Evolutionary conservation across 2,888 invertebrate species (phyloP), one percentile per base, ranked within the genome.

Genomic region (Pyrrhosoma nymphula): DNA sequence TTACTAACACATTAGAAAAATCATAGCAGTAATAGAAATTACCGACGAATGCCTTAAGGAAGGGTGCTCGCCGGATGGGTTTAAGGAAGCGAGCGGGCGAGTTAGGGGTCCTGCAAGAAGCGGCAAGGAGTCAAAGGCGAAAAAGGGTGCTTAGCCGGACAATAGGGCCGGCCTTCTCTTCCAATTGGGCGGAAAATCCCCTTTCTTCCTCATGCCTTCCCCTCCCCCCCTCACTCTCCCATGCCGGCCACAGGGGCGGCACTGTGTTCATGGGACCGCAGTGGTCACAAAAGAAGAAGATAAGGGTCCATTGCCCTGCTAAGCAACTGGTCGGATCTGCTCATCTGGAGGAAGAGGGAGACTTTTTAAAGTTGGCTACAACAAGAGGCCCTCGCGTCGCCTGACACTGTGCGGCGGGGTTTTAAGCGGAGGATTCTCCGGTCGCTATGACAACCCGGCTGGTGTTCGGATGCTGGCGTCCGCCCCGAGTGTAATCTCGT

Each of bases 141-240:
- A 60, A 60, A 14, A 60, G 60, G 60, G 60, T 14, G 60, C 69
- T 69, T 6, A 6, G 69, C 69, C 14, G n/a, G 69, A 69, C 69
- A 69, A 69, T 10, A n/a, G 69, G 26, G n/a, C 26, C 8, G 56
- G 69, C 69, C 16, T n/a, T 69, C n/a, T 1, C n/a, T n/a, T 0
- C 69, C 69, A 69, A 69, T 69, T 69, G 69, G 69, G n/a, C n/a
- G 69, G 69, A 69, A 69, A 69, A 69, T 69, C n/a, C 69, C 69
- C 69, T 60, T 60, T 20, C 60, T 20, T 20, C 60, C 60, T 60
- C 12, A 47, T 47, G 47, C 16, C 60, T 2, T 0, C 60, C 60
- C 20, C 69, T n/a, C 69, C n/a, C 69, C 6, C 69, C 8, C 0
- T 23, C 69, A 26, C 69, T 69, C 0, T 69, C 69, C 69, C 20